Conservation (phyloP, 2,797 vertebrate genomes). For the Hippocampus kuda region DNA sequence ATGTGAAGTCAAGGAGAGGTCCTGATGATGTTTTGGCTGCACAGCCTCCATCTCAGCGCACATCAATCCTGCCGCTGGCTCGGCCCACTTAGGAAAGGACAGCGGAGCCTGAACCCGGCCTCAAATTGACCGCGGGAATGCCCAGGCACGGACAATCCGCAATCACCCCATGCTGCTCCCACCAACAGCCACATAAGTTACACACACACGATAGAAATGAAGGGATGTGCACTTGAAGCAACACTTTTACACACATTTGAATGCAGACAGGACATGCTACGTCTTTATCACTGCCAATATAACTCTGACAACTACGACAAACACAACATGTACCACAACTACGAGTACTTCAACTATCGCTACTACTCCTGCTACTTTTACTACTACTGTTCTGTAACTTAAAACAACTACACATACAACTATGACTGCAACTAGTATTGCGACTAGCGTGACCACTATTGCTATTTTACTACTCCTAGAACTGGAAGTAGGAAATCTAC, state of each 20-base stretch:
- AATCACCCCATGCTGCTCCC: slow-evolving; percentile 44
- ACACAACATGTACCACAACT: not conserved
- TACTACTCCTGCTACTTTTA: no score
- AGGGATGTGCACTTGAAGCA: no score
- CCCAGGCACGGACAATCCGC: slow-evolving; percentile 43
- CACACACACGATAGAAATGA: no score
- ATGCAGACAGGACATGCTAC: no score
- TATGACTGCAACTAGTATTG: no score
- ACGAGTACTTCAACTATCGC: not conserved
- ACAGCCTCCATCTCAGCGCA: slow-evolving; percentile 38
- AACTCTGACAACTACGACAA: not conserved
- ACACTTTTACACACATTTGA: no score
- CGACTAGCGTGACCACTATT: no score
- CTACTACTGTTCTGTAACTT: no score
- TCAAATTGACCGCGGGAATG: slow-evolving; percentile 54
- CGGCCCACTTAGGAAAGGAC: slow-evolving; percentile 44
- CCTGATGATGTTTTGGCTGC: slow-evolving; percentile 50
- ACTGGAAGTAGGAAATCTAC: no score
- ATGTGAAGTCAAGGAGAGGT: slow-evolving; percentile 50
- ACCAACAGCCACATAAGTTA: slow-evolving; percentile 31
- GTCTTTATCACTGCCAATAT: not conserved
- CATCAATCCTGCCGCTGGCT: slow-evolving; percentile 39
- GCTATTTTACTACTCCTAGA: no score
- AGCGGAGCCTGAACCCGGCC: slow-evolving; percentile 53
- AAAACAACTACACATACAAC: no score